phyloP scores from a whole-genome alignment of 2,888 invertebrate species.

The Agrotis puta region DNA sequence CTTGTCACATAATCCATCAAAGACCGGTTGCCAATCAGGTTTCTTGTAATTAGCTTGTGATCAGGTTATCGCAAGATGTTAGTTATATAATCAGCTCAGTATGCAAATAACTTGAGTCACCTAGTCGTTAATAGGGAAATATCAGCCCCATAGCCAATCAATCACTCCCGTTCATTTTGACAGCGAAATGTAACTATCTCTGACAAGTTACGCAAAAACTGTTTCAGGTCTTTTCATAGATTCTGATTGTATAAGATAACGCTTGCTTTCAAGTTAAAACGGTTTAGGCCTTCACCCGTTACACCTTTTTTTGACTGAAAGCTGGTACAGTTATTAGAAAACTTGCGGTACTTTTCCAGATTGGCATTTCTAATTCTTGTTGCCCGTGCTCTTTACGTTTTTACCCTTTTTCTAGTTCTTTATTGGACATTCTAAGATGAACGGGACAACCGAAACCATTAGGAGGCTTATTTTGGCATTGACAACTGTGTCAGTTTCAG shows the following conservation, averaged over 20 bases:
- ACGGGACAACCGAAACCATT: constrained; percentile 30
- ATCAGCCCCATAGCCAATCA: constrained; percentile 58
- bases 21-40: constrained; percentile 69
- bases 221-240: background rate
- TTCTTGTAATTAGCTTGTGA: constrained; percentile 59
- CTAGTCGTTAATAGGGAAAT: constrained; percentile 62
- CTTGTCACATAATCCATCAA: constrained; percentile 69
- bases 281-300: constrained; percentile 40
- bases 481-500: constrained; percentile 1
- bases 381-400: constrained; percentile 27
- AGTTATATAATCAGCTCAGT: constrained; percentile 66
- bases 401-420: constrained; percentile 45
- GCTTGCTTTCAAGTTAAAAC: constrained; percentile 15
- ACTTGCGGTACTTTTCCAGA: constrained; percentile 44
- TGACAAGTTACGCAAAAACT: constrained; percentile 32
- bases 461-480: constrained; percentile 9
- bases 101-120: constrained; percentile 61
- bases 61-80: constrained; percentile 60
- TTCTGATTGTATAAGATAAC: constrained; percentile 24
- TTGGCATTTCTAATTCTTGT: constrained; percentile 44
- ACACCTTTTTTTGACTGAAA: constrained; percentile 29
- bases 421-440: constrained; percentile 19
- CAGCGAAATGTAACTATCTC: constrained; percentile 22
- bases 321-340: constrained; percentile 49
- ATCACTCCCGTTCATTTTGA: constrained; percentile 58